Base-by-base conservation (phyloP, 1,140 invertebrate genomes). In the Berghia stephanieae region DNA sequence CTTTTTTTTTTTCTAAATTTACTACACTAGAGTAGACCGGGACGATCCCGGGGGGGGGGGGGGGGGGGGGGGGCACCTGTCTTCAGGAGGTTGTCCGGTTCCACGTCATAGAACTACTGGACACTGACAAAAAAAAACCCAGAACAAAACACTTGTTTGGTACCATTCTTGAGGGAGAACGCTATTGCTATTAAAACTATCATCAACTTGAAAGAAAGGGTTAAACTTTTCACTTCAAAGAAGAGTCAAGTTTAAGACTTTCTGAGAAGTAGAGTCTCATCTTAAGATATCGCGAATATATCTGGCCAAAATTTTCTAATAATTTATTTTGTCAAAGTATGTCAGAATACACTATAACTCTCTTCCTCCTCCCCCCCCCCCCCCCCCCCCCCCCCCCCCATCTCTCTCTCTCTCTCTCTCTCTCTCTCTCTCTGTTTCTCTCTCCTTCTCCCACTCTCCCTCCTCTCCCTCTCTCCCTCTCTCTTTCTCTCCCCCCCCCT, bases 341-440 rank as follows among this genome's bases (percentile, higher is more conserved):
- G 57, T 60, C 36, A 34, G 8, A n/a, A n/a, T n/a, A 52, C 46
- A 52, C 46, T 52, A 16, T 52, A 24, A 52, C 13, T 13, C n/a
- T 24, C n/a, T 52, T 52, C n/a, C 13, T 60, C n/a, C 21, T 4
- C 4, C 55, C 55, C 55, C 55, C 55, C 55, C 55, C 55, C 21
- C 55, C 21, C 55, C 21, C 55, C 34, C 55, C 34, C 55, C 34
- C 55, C 34, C 55, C 34, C 55, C 34, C 5, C 34, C 34, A n/a
- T 60, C 55, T 60, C 55, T 60, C 55, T 60, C 55, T 60, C 57
- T 60, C 24, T 60, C 2, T 60, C 24, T 60, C 55, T 4, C 55
- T 60, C 5, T 60, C 55, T 4, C 55, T 60, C 57, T 60, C 8
- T 60, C 57, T 60, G 8, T 60, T 34, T 60, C 57, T 60, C 0